Evolutionary conservation across 2,797 vertebrate genomes (phyloP).

Genomic region (Chelon auratus): DNA sequence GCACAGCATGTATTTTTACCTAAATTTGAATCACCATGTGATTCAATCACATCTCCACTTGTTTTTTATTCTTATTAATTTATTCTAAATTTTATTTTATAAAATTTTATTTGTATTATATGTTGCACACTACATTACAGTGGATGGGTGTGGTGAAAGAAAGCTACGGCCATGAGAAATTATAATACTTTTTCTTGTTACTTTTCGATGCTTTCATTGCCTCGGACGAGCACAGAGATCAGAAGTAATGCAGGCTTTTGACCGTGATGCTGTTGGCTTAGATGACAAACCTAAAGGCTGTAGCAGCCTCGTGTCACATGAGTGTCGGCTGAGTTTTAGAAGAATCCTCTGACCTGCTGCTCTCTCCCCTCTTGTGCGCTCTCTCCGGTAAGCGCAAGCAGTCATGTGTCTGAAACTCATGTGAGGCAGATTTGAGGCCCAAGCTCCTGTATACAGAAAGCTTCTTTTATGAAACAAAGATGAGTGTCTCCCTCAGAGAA

Average conservation of each 20-base stretch:
- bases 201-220: background rate
- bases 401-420: constrained; percentile 84
- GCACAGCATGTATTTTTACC: background rate
- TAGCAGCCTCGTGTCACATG: constrained; percentile 72
- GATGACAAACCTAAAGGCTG: constrained; percentile 56
- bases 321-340: constrained; percentile 79
- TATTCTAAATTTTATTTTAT: background rate
- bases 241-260: constrained; percentile 37
- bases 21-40: background rate
- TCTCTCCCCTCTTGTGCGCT: constrained; percentile 65
- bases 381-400: constrained; percentile 62
- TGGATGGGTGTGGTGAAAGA: background rate
- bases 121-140: background rate
- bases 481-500: constrained; percentile 42
- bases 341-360: constrained; percentile 74
- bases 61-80: too few relatives aligned
- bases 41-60: background rate
- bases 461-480: constrained; percentile 64
- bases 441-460: constrained; percentile 67
- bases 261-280: constrained; percentile 19
- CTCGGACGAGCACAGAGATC: background rate
- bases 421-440: constrained; percentile 83
- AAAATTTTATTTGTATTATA: background rate
- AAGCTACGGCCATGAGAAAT: background rate
- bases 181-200: background rate